phyloP scores from a whole-genome alignment of 2,113 vertebrate genomes.

The Mus pahari region DNA sequence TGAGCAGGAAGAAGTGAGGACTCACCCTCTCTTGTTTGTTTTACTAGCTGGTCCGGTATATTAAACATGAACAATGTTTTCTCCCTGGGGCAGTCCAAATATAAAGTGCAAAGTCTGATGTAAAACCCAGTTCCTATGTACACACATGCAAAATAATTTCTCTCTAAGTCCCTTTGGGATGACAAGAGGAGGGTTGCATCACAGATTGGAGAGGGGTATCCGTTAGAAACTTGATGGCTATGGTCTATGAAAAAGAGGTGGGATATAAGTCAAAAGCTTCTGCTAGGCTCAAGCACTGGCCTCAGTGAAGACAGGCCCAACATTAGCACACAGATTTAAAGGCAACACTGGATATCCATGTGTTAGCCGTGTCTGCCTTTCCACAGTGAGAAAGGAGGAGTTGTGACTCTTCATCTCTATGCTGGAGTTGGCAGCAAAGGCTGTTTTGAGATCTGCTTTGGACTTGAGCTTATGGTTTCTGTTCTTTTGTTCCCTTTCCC shows the following conservation, averaged over 20 bases:
- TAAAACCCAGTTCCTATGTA: not conserved
- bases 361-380: not conserved
- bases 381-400: not conserved
- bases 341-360: not conserved
- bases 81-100: not conserved
- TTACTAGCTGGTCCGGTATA: not conserved
- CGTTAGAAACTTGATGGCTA: not conserved
- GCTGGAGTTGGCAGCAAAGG: not conserved
- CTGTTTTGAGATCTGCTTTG: conserved; percentile 8
- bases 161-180: not conserved
- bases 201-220: not conserved
- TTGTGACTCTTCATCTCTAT: not conserved
- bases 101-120: not conserved
- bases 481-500: not conserved
- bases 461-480: not conserved
- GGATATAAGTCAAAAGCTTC: not conserved
- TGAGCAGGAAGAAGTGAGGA: not conserved
- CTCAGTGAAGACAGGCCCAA: not conserved
- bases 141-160: not conserved
- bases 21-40: not conserved
- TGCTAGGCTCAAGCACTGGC: accelerated
- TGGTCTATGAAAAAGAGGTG: not conserved
- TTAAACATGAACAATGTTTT: conserved; percentile 6
- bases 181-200: not conserved
- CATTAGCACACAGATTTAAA: not conserved